Evolutionary conservation across 2,113 vertebrate species (phyloP).

Genomic region (Sebastes fasciatus): DNA sequence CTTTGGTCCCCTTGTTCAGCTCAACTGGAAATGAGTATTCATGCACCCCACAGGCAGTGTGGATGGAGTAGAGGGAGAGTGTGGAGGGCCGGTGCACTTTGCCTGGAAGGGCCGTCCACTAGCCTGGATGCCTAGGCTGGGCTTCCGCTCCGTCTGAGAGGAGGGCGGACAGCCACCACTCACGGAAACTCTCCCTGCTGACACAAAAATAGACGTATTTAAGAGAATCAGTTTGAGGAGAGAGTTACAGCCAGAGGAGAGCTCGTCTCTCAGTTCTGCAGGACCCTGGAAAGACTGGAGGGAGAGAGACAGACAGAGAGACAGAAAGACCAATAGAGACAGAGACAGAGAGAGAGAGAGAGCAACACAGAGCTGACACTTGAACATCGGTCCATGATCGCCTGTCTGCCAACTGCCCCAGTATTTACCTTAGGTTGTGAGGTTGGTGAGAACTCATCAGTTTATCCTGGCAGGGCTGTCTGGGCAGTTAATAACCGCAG

Average conservation of each 20-base stretch:
- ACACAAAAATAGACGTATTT: neutral
- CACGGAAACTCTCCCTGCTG: constrained; percentile 21
- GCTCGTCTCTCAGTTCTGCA: neutral
- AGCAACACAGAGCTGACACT: constrained; percentile 60
- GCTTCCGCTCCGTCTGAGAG: neutral
- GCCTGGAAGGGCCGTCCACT: constrained; percentile 6
- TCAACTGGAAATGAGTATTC: constrained; percentile 17
- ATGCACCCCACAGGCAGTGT: neutral
- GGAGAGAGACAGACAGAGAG: neutral
- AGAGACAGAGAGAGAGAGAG: neutral
- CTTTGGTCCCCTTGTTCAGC: neutral
- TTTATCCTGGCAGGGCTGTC: constrained; percentile 73
- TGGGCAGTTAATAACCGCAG: constrained; percentile 17
- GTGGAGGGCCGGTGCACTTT: neutral
- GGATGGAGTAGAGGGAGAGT: neutral
- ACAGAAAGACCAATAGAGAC: neutral
- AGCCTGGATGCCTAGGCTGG: neutral
- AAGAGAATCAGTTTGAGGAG: neutral
- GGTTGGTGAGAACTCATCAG: constrained; percentile 71
- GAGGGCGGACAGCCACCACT: neutral
- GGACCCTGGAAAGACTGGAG: neutral
- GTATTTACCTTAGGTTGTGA: constrained; percentile 68
- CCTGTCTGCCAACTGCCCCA: constrained; percentile 67
- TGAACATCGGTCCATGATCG: constrained; percentile 64
- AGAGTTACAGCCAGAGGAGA: neutral